Percentiles rank a stretch among this genome's conserved stretches.
phyloP scores from a whole-genome alignment of 1,140 invertebrate genomes.

The Monochamus saltuarius region DNA sequence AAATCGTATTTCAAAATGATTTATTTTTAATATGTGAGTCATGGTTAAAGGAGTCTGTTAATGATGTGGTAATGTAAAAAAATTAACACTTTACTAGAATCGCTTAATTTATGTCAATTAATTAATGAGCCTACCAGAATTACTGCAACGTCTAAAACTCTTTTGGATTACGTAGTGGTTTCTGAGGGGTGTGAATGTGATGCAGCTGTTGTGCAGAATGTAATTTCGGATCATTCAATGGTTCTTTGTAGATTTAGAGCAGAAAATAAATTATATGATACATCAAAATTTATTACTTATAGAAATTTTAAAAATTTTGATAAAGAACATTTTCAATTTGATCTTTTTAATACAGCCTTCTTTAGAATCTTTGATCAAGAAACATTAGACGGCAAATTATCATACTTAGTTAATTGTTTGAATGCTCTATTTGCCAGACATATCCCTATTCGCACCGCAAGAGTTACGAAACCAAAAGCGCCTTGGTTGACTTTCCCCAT shows the following conservation, averaged over 20 bases:
- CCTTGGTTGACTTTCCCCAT: too few relatives aligned
- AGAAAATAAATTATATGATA: too few relatives aligned
- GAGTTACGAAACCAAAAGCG: too few relatives aligned
- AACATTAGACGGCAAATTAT: background rate
- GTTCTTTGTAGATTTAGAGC: too few relatives aligned
- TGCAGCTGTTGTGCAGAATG: background rate
- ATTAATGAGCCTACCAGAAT: slow-evolving; percentile 1
- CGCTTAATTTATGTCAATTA: slow-evolving; percentile 5
- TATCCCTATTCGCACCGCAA: too few relatives aligned
- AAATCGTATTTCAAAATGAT: slow-evolving; percentile 2
- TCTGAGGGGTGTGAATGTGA: background rate
- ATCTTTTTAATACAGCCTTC: background rate
- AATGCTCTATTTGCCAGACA: background rate
- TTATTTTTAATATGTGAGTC: slow-evolving; percentile 2
- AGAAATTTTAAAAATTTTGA: slow-evolving; percentile 11
- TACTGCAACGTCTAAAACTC: background rate
- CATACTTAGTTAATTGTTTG: background rate
- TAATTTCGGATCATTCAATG: too few relatives aligned
- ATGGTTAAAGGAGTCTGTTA: background rate
- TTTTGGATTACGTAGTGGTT: slow-evolving; percentile 8
- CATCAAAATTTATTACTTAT: too few relatives aligned
- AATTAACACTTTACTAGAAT: slow-evolving; percentile 4
- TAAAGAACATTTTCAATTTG: slow-evolving; percentile 4
- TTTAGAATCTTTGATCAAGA: slow-evolving; percentile 5
- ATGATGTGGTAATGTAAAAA: slow-evolving; percentile 5